phyloP scores from a whole-genome alignment of 1,140 invertebrate genomes.

The Globodera rostochiensis region DNA sequence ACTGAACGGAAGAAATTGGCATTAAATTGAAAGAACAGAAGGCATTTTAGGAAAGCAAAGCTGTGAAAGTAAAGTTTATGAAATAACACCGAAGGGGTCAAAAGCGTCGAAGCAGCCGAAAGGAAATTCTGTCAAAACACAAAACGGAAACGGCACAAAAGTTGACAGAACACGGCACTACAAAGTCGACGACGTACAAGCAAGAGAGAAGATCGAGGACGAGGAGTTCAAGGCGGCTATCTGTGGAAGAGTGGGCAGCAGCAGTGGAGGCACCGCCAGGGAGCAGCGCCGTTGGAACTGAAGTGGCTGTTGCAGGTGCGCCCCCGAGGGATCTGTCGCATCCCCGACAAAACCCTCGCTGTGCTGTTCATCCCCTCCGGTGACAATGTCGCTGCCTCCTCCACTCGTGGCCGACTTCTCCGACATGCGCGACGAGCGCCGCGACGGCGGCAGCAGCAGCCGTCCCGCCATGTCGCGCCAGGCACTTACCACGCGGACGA shows the following conservation, averaged over 20 bases:
- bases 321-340: background rate
- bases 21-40: background rate
- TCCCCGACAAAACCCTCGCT: background rate
- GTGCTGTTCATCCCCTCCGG: background rate
- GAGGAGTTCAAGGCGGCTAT: background rate
- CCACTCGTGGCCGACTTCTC: constrained; percentile 6
- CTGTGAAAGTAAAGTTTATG: background rate
- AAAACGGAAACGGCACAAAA: background rate
- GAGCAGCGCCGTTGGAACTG: constrained; percentile 8
- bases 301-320: background rate
- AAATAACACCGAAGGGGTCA: background rate
- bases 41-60: background rate
- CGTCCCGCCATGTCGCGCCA: constrained; percentile 48
- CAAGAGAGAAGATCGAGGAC: constrained; percentile 10
- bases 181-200: constrained; percentile 6
- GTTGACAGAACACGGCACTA: background rate
- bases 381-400: background rate
- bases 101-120: background rate
- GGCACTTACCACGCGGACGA: constrained; percentile 59
- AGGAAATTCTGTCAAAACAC: constrained; percentile 4
- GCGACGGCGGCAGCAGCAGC: constrained; percentile 34
- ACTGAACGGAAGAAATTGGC: background rate
- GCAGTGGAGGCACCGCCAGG: constrained; percentile 12
- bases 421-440: constrained; percentile 31
- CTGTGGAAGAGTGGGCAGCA: constrained; percentile 19